These are phyloP conservation scores for Protonibea diacanthus DNA, from an alignment of 2,797 vertebrate species.

Conservation along the genomic window DNA sequence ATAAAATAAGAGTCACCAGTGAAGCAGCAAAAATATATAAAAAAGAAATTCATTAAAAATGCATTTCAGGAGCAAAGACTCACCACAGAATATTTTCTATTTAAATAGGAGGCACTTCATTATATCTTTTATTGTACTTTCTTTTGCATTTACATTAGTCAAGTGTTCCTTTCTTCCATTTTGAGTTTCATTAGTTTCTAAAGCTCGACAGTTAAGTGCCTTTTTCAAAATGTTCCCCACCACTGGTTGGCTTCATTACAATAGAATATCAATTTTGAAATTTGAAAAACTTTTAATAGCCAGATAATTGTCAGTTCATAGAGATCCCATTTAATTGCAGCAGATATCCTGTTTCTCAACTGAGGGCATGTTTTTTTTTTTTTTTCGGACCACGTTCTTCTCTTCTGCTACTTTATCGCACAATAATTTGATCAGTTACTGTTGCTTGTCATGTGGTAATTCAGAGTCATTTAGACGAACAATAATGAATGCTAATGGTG, in stretches of 20 bases:
- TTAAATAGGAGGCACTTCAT: conserved; percentile 99
- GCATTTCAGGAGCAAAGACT: conserved; percentile 99
- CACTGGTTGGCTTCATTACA: conserved; percentile 85
- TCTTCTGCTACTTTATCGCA: conserved; percentile 52
- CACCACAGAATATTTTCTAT: conserved; percentile 99
- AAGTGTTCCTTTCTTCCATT: conserved; percentile 98
- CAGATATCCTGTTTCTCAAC: conserved; percentile 71
- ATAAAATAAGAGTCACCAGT: conserved; percentile 99
- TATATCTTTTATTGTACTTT: conserved; percentile 99
- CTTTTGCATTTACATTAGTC: conserved; percentile 99
- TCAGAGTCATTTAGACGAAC: conserved; percentile 61
- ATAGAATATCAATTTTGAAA: conserved; percentile 87
- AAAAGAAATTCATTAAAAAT: conserved; percentile 99
- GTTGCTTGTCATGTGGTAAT: conserved; percentile 51
- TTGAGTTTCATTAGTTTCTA: conserved; percentile 99
- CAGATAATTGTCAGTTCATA: conserved; percentile 82
- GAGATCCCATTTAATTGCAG: conserved; percentile 78
- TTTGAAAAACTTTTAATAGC: conserved; percentile 84
- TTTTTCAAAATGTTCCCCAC: conserved; percentile 89
- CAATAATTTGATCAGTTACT: conserved; percentile 64
- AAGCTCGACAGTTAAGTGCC: conserved; percentile 88
- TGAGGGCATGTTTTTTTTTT: conserved; percentile 52
- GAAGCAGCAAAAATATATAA: conserved; percentile 98
- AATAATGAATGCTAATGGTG: conserved; percentile 67
- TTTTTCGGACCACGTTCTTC: conserved; percentile 51